Percentiles rank a stretch among this genome's conserved stretches.
These are phyloP conservation scores for Hydropsyche tenuis DNA, from an alignment of 1,140 invertebrate genomes.

Conservation along the genomic window DNA sequence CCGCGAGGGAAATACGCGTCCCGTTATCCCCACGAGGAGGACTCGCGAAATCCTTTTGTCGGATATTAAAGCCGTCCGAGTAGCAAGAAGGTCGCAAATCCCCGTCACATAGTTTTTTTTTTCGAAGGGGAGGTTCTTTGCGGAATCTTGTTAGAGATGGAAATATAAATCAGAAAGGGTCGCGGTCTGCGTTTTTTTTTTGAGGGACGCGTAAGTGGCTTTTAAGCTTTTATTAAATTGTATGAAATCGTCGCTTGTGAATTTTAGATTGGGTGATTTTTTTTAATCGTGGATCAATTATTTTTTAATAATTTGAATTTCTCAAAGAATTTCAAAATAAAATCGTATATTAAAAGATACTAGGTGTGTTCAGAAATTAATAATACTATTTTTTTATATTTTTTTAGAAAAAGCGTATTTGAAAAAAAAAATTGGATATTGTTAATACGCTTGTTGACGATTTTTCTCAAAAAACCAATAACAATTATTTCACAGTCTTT, in stretches of 20 bases:
- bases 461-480: too few species aligned
- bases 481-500: too few species aligned
- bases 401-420: too few species aligned
- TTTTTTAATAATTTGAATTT: too few species aligned
- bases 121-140: constrained; percentile 8
- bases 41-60: constrained; percentile 37
- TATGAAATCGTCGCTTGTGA: background rate
- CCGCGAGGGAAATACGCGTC: constrained; percentile 2
- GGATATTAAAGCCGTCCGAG: constrained; percentile 36
- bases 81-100: constrained; percentile 39
- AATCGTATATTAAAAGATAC: background rate
- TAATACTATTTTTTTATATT: too few species aligned
- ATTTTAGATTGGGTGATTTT: background rate
- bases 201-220: background rate
- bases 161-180: constrained; percentile 41
- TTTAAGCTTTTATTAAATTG: constrained; percentile 1
- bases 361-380: too few species aligned
- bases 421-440: background rate
- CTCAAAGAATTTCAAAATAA: background rate
- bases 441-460: too few species aligned
- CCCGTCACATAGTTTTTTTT: constrained; percentile 39
- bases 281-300: too few species aligned
- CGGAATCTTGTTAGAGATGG: constrained; percentile 40
- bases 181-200: background rate
- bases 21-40: constrained; percentile 27